phyloP scores from a whole-genome alignment of 2,888 invertebrate genomes.

The Troglohyphantes excavatus region DNA sequence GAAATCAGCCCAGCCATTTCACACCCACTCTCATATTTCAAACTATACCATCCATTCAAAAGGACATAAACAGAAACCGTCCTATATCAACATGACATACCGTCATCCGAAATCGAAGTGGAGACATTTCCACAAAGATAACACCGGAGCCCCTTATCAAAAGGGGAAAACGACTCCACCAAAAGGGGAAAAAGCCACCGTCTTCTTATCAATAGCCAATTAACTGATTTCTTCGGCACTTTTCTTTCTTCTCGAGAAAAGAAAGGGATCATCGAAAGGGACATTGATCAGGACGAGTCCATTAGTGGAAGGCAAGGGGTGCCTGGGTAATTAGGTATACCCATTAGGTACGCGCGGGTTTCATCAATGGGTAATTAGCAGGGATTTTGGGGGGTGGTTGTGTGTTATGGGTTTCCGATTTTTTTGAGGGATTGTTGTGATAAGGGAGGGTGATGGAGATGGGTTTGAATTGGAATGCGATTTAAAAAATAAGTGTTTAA shows the following conservation, averaged over 20 bases:
- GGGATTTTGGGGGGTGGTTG: not conserved
- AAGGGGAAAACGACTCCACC: constrained; percentile 8
- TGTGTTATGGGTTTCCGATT: too few relatives aligned
- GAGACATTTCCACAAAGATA: not conserved
- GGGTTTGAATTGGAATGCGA: too few relatives aligned
- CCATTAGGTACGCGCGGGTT: constrained; percentile 50
- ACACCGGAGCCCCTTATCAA: constrained; percentile 18
- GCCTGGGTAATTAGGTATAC: constrained; percentile 50
- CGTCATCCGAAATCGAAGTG: constrained; percentile 5
- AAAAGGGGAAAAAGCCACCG: not conserved
- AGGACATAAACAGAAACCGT: too few relatives aligned
- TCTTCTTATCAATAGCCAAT: constrained; percentile 63
- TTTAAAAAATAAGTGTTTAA: too few relatives aligned
- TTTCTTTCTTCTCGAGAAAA: too few relatives aligned
- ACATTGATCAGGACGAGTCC: constrained; percentile 44
- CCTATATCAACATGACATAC: too few relatives aligned
- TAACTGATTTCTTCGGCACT: constrained; percentile 18
- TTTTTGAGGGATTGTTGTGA: too few relatives aligned
- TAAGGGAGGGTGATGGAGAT: too few relatives aligned
- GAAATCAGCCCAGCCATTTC: too few relatives aligned
- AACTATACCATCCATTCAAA: too few relatives aligned
- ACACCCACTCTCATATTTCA: too few relatives aligned
- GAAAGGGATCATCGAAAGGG: too few relatives aligned
- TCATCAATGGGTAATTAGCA: constrained; percentile 47
- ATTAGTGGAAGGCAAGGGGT: constrained; percentile 4